Evolutionary conservation across 1,140 invertebrate genomes (phyloP).

Genomic region (Plutomurus gul): DNA sequence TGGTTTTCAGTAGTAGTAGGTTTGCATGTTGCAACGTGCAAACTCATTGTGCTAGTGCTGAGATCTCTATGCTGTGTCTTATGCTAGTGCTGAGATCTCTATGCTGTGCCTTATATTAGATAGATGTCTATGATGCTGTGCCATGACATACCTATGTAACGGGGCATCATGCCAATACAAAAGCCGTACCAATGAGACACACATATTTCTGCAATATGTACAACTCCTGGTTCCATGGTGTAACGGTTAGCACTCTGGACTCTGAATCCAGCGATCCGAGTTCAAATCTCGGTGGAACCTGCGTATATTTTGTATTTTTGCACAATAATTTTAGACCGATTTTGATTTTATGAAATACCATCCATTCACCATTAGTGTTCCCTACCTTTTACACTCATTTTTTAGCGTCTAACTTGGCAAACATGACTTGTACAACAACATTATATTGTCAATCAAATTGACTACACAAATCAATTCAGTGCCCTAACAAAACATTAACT

Average conservation of each 20-base stretch:
- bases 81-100: too few relatives aligned
- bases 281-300: slow-evolving; percentile 66
- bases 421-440: background rate
- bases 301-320: slow-evolving; percentile 15
- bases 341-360: too few relatives aligned
- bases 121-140: too few relatives aligned
- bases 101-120: too few relatives aligned
- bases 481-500: background rate
- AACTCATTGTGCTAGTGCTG: too few relatives aligned
- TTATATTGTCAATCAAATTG: background rate
- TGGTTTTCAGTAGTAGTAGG: too few relatives aligned
- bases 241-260: slow-evolving; percentile 71
- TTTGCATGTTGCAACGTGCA: too few relatives aligned
- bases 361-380: too few relatives aligned
- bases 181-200: background rate
- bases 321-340: too few relatives aligned
- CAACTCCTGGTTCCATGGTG: slow-evolving; percentile 51
- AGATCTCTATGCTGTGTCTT: too few relatives aligned
- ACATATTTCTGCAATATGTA: background rate
- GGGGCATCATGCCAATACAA: background rate
- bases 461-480: background rate
- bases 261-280: slow-evolving; percentile 70
- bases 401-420: background rate
- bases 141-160: too few relatives aligned
- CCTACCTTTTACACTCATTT: background rate